Percentiles rank a stretch among this genome's conserved stretches.
phyloP scores from a whole-genome alignment of 1,140 invertebrate species.

The Megalonaias nervosa region DNA sequence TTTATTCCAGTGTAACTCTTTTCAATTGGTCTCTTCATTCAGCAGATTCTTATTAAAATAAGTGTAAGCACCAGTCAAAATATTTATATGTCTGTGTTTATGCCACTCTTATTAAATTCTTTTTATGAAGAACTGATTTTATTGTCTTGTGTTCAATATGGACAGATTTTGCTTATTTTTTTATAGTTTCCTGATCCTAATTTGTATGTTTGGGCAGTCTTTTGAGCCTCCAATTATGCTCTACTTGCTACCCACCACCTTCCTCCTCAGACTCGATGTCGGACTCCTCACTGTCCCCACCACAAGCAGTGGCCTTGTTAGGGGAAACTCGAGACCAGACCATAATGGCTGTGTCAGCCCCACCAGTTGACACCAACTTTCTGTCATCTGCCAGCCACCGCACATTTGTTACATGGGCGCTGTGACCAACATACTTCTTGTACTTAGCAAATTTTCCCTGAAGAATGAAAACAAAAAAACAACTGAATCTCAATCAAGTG shows the following conservation, averaged over 20 bases:
- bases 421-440: constrained; percentile 72
- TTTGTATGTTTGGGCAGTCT: too few species aligned
- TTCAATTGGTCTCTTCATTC: too few species aligned
- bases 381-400: constrained; percentile 64
- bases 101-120: too few species aligned
- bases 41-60: too few species aligned
- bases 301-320: constrained; percentile 35
- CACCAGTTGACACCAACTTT: constrained; percentile 67
- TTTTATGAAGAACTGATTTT: too few species aligned
- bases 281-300: constrained; percentile 70
- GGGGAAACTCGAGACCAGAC: constrained; percentile 63
- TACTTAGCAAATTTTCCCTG: constrained; percentile 72
- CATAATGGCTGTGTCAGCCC: constrained; percentile 70
- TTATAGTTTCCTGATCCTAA: too few species aligned
- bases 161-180: too few species aligned
- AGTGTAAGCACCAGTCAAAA: too few species aligned
- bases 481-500: not conserved
- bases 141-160: too few species aligned
- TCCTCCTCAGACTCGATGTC: constrained; percentile 71
- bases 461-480: constrained; percentile 17
- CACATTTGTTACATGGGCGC: constrained; percentile 72
- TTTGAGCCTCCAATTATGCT: too few species aligned
- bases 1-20: too few species aligned
- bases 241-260: constrained; percentile 46
- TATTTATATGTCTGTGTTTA: too few species aligned